Evolutionary conservation across 2,113 vertebrate genomes (phyloP), one percentile per base, ranked within the genome.

Genomic region (Turdus rufiventris): DNA sequence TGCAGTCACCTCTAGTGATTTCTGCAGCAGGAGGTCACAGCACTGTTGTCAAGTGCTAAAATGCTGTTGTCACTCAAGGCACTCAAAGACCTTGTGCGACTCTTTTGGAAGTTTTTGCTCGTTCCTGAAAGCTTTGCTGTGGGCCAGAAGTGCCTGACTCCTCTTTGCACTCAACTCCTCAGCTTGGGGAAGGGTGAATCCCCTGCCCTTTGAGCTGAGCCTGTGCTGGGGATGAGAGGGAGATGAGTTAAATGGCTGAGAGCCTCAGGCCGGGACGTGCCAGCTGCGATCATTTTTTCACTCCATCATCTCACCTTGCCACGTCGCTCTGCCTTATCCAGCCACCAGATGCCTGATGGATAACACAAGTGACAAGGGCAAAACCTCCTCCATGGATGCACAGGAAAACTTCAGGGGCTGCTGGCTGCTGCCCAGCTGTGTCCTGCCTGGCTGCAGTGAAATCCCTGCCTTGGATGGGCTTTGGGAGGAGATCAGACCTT

Each of bases 361-460:
- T 97, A 98, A 96, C 54, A 31, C 70, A 97, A 96, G 96, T 98
- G 98, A 98, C 98, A 98, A 98, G 98, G 97, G 98, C 98, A 98
- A 94, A 98, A 96, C 96, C 97, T 95, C 96, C 89, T 95, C 96
- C 24, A n/a, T 43, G 76, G 77, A 67, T 95, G 95, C 85, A 15
- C 79, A 94, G 95, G 92, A 68, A 82, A 96, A 85, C 85, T 94
- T 91, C 73, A 95, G 97, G 83, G 84, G 42, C 92, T 94, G 85
- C 78, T 87, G 94, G 78, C 96, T 94, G 61, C 91, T 54, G 87
- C 76, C 87, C 97, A 95, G 94, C 96, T 57, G 74, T 38, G 92
- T 85, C 68, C 93, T 95, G 79, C 84, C 42, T 73, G 92, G 74
- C 61, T 88, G 57, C 48, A 63, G 65, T 10, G 42, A 85, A 77